Percentiles rank a stretch among this genome's conserved stretches.
phyloP scores from a whole-genome alignment of 2,113 vertebrate species.

The zebrafish (Danio rerio) region DNA sequence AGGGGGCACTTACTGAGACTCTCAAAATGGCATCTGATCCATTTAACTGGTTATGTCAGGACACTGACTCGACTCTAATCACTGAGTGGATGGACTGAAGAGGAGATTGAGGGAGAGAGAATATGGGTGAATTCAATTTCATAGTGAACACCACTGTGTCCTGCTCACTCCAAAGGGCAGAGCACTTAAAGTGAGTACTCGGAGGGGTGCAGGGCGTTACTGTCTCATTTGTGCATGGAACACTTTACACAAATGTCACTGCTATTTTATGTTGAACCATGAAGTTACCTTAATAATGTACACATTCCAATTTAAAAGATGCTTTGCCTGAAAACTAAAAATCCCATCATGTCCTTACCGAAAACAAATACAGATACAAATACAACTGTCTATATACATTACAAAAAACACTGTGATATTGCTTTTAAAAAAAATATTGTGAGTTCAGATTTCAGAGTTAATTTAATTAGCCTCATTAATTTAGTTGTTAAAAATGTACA shows the following conservation, averaged over 20 bases:
- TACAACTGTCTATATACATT: too few relatives aligned
- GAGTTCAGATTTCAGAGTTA: too few relatives aligned
- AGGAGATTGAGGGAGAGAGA: not conserved
- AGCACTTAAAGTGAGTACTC: slow-evolving; percentile 18
- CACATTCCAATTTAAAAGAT: not conserved
- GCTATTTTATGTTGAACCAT: not conserved
- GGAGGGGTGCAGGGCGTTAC: not conserved
- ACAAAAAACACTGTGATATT: too few relatives aligned
- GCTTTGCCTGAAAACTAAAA: not conserved
- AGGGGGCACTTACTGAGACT: slow-evolving; percentile 47
- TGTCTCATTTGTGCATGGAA: not conserved
- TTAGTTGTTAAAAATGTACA: too few relatives aligned
- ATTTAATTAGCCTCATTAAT: too few relatives aligned
- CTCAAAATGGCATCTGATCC: slow-evolving; percentile 46
- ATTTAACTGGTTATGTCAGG: slow-evolving; percentile 44
- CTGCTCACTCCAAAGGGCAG: slow-evolving; percentile 16
- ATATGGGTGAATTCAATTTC: slow-evolving; percentile 21
- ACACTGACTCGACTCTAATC: slow-evolving; percentile 38
- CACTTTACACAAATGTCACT: not conserved
- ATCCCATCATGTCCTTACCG: not conserved
- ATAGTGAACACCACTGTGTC: slow-evolving; percentile 10
- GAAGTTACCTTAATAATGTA: not conserved
- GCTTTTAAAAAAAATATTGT: too few relatives aligned
- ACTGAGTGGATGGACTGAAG: slow-evolving; percentile 23
- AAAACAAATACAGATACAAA: not conserved